phyloP scores from a whole-genome alignment of 2,113 vertebrate species.

The Tauraco erythrolophus region DNA sequence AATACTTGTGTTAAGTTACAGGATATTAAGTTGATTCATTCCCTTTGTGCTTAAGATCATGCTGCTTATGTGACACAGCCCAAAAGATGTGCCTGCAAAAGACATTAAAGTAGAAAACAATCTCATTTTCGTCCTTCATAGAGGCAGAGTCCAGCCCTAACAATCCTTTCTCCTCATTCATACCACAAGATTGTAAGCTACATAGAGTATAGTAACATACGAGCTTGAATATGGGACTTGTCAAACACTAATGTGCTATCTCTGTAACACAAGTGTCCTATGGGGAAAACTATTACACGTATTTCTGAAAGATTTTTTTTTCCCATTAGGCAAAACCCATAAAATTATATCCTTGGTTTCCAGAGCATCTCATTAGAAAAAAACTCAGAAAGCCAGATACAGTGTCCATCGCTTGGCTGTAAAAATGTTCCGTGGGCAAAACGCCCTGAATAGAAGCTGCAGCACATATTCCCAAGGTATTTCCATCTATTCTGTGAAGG shows the following conservation, averaged over 20 bases:
- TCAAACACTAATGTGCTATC: neutral
- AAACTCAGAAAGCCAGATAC: neutral
- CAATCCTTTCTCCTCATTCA: neutral
- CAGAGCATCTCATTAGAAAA: neutral
- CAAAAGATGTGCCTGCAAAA: neutral
- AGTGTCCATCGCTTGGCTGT: neutral
- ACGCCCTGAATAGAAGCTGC: neutral
- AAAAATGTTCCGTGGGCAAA: neutral
- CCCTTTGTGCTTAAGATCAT: neutral
- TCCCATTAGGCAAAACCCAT: neutral
- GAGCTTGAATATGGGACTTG: neutral
- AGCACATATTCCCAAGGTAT: neutral
- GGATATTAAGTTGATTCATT: neutral
- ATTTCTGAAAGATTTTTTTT: neutral
- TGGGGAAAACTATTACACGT: neutral
- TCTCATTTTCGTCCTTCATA: neutral
- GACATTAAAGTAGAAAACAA: neutral
- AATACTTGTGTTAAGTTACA: neutral
- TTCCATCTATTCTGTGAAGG: neutral
- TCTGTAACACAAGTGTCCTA: neutral
- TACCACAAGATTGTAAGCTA: neutral
- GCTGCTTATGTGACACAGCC: neutral
- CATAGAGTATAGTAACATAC: neutral
- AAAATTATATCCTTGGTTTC: neutral
- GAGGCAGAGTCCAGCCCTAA: neutral